Conservation (phyloP, 2,797 vertebrate species). For the Dryobates pubescens region DNA sequence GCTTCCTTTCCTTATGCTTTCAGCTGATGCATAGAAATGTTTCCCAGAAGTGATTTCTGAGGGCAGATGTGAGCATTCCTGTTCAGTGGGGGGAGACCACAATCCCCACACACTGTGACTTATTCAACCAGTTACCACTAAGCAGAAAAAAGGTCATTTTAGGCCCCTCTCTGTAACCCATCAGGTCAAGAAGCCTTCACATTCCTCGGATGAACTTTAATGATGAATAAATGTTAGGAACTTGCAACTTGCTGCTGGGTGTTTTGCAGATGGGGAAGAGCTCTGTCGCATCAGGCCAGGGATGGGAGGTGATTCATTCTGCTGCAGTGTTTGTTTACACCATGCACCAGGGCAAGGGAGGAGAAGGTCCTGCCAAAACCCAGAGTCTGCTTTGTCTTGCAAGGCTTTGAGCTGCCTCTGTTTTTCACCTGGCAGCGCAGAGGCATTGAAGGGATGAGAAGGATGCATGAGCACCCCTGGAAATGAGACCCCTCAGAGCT, state of each 20-base stretch:
- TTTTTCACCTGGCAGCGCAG: background rate
- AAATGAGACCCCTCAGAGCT: background rate
- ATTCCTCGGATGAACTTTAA: slow-evolving; percentile 10
- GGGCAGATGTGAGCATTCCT: slow-evolving; percentile 12
- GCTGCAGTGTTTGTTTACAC: background rate
- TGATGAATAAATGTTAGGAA: slow-evolving; percentile 4
- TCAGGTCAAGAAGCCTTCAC: slow-evolving; percentile 2
- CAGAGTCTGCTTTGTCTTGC: background rate
- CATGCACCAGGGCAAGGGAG: background rate
- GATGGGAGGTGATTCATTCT: background rate
- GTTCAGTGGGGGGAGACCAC: background rate
- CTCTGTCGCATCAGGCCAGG: background rate
- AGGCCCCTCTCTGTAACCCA: background rate
- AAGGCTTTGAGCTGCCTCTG: background rate
- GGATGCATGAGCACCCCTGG: background rate
- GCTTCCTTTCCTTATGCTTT: background rate
- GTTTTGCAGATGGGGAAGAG: background rate
- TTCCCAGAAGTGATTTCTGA: slow-evolving; percentile 39
- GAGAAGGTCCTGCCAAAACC: background rate
- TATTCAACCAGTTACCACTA: slow-evolving; percentile 1
- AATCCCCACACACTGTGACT: background rate
- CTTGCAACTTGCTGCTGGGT: background rate
- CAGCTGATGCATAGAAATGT: background rate
- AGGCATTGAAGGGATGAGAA: background rate
- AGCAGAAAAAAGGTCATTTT: background rate